Conservation (phyloP, 1,140 invertebrate species). For the Leptinotarsa lineolata region DNA sequence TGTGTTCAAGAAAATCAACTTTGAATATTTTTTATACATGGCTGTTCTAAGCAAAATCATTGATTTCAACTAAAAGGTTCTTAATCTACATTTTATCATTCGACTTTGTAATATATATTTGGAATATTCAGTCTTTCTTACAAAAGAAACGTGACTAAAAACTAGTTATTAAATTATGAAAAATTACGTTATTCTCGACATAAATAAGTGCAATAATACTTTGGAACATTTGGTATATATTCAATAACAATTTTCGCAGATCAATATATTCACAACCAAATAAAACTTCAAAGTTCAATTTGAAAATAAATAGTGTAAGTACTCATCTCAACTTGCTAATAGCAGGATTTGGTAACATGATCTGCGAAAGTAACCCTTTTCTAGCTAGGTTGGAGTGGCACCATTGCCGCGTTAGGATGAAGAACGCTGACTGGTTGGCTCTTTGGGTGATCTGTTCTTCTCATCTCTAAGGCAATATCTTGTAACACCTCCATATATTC, state of each 20-base stretch:
- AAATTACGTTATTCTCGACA: slow-evolving; percentile 9
- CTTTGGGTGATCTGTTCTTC: slow-evolving; percentile 41
- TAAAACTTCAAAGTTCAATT: neutral
- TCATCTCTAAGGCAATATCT: slow-evolving; percentile 46
- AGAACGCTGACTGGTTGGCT: slow-evolving; percentile 58
- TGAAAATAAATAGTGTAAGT: neutral
- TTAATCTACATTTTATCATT: neutral
- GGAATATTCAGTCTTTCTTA: slow-evolving; percentile 40
- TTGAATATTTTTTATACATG: too few species aligned
- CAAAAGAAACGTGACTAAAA: slow-evolving; percentile 29
- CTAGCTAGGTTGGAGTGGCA: slow-evolving; percentile 58
- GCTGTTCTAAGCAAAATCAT: neutral
- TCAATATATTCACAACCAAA: slow-evolving; percentile 9
- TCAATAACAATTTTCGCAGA: slow-evolving; percentile 25
- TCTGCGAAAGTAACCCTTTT: slow-evolving; percentile 57
- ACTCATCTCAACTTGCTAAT: slow-evolving; percentile 29
- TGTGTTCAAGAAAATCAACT: too few species aligned
- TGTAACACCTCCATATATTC: slow-evolving; percentile 87
- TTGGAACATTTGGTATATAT: slow-evolving; percentile 25
- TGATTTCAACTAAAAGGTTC: neutral
- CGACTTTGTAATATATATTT: slow-evolving; percentile 27
- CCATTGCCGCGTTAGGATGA: slow-evolving; percentile 57
- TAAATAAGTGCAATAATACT: slow-evolving; percentile 27
- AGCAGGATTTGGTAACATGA: slow-evolving; percentile 50
- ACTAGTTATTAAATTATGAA: slow-evolving; percentile 10